Evolutionary conservation across 2,888 invertebrate genomes (phyloP).

Genomic region (Torymus aiolomorphi): DNA sequence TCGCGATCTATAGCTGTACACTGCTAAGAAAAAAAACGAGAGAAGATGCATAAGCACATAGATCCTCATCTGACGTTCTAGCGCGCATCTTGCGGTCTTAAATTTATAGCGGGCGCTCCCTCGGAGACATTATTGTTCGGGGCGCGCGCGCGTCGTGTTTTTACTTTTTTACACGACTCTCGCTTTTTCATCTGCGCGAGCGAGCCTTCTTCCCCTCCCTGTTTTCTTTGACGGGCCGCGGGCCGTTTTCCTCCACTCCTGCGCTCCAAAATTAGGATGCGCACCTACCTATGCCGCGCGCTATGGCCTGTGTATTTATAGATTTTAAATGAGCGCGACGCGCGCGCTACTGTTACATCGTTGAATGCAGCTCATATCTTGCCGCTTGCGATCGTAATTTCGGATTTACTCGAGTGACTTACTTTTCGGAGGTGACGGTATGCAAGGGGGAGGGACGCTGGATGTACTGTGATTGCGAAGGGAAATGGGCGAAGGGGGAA

Average conservation of each 20-base stretch:
- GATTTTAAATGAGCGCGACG: slow-evolving; percentile 27
- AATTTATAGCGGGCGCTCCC: slow-evolving; percentile 26
- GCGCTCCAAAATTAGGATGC: slow-evolving; percentile 26
- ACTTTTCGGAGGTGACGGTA: not conserved
- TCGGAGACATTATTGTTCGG: slow-evolving; percentile 1
- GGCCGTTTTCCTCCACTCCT: not conserved
- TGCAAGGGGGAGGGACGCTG: not conserved
- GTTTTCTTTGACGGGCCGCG: slow-evolving; percentile 8
- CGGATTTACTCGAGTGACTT: slow-evolving; percentile 47
- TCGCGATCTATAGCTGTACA: not conserved
- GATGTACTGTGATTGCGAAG: not conserved
- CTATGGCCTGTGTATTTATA: slow-evolving; percentile 35
- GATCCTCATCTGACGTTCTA: not conserved
- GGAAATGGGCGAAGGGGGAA: not conserved
- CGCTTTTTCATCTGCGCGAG: slow-evolving; percentile 5
- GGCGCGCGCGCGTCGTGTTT: not conserved
- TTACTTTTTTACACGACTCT: slow-evolving; percentile 16
- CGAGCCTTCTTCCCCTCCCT: not conserved
- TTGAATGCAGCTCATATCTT: no score
- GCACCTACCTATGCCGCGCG: not conserved
- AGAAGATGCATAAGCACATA: slow-evolving; percentile 1
- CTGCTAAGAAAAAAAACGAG: not conserved
- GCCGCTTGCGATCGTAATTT: slow-evolving; percentile 10
- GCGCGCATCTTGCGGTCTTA: not conserved
- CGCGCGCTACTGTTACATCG: not conserved